Evolutionary conservation across 2,888 invertebrate species (phyloP), one percentile per base, ranked within the genome.

Genomic region (Ypsolopha sequella): DNA sequence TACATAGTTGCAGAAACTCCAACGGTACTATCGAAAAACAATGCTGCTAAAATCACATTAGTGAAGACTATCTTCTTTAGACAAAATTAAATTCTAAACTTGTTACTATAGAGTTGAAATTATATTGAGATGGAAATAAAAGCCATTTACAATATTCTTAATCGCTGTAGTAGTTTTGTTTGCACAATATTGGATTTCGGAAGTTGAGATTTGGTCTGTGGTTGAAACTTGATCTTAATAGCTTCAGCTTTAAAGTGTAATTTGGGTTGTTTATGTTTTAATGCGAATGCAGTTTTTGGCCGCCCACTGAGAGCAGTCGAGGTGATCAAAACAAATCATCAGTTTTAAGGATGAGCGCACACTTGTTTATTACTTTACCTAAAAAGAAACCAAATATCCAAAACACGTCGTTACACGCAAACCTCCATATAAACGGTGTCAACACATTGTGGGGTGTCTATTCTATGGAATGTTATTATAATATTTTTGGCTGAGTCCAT

Each of bases 301-400:
- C 77, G 68, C 84, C 81, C 72, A 80, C 75, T 72, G 84, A 61
- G 84, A 65, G 66, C 68, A 65, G 65, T 65, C 62, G 66, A 65
- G 68, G 79, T 70, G 80, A 81, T 80, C 80, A 80, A 77, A 80
- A 82, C 82, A 82, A 82, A 82, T 82, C 82, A 80, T 34, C 45
- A 24, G n/a, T 43, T 43, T 43, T 43, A 43, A 43, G 43, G 24
- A 24, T 24, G 24, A 24, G 24, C 24, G 38, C 6, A 14, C 43
- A 43, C 8, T 43, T 9, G 13, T 43, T 43, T 13, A 43, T 43
- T 43, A 13, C 9, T 9, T 43, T 43, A 9, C 24, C 38, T n/a
- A 24, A 3, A 24, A 24, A n/a, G n/a, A n/a, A n/a, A n/a, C n/a
- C n/a, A n/a, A n/a, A n/a, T n/a, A n/a, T n/a, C n/a, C n/a, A n/a